A percentile compares a stretch with the other conserved stretches of the same genome.
Evolutionary conservation across 1,140 invertebrate genomes (phyloP).

Genomic region (Venustaconcha ellipsiformis): DNA sequence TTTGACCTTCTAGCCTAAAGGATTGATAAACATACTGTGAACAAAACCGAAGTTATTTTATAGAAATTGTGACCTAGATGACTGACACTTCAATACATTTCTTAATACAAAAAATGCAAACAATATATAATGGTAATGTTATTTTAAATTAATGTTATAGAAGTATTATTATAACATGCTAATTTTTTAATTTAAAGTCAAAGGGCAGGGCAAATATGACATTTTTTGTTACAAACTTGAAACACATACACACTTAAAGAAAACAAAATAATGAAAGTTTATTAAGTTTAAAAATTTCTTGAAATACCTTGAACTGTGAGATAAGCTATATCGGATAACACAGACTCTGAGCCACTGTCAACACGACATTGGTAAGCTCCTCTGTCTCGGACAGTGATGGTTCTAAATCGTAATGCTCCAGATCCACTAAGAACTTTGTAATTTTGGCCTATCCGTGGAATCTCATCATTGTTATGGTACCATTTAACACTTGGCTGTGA

Average conservation of each 20-base stretch:
- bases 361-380: conserved; percentile 39
- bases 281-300: not conserved
- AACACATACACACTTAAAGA: conserved; percentile 1
- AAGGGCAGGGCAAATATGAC: too few species aligned
- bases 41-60: too few species aligned
- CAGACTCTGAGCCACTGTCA: conserved; percentile 20
- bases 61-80: too few species aligned
- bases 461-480: conserved; percentile 40
- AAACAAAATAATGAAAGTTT: not conserved
- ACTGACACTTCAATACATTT: too few species aligned
- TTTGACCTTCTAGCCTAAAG: too few species aligned
- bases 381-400: conserved; percentile 36
- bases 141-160: too few species aligned
- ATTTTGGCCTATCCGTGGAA: conserved; percentile 23
- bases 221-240: too few species aligned
- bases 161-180: too few species aligned
- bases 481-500: conserved; percentile 61
- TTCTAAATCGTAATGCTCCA: conserved; percentile 31
- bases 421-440: conserved; percentile 35
- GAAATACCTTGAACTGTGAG: conserved; percentile 40
- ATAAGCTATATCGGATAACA: conserved; percentile 32
- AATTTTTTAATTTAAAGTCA: too few species aligned
- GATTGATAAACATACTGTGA: too few species aligned
- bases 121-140: too few species aligned
- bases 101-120: too few species aligned